Evolutionary conservation across 1,140 invertebrate species (phyloP).

Genomic region (Reticulitermes speratus): DNA sequence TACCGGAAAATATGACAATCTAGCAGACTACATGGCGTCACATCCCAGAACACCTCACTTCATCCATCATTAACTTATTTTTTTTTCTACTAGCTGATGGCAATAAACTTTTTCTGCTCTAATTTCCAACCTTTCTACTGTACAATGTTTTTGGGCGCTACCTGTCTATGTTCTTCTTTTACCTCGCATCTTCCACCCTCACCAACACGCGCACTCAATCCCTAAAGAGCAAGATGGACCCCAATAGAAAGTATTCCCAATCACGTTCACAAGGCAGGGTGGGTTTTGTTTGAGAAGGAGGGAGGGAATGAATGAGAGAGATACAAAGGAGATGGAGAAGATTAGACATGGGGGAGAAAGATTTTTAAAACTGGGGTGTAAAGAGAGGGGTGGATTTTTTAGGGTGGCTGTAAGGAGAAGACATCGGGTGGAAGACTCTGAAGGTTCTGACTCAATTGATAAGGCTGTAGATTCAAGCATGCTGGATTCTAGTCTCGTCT

Average conservation of each 20-base stretch:
- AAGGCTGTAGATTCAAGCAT: background rate
- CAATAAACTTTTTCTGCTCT: too few species aligned
- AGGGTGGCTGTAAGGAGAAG: background rate
- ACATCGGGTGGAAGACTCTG: background rate
- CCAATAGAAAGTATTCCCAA: background rate
- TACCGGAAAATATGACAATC: too few species aligned
- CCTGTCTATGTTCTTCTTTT: too few species aligned
- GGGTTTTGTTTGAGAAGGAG: background rate
- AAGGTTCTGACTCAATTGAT: background rate
- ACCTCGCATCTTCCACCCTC: too few species aligned
- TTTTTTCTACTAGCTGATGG: too few species aligned
- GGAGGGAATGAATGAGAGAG: background rate
- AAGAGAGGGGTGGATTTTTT: slow-evolving; percentile 22
- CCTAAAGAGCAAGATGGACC: background rate
- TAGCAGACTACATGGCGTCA: too few species aligned
- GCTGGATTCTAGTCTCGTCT: too few species aligned
- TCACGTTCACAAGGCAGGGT: background rate
- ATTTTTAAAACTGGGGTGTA: slow-evolving; percentile 3
- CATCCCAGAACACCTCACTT: too few species aligned
- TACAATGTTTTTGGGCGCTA: too few species aligned
- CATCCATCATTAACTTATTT: too few species aligned
- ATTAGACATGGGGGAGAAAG: background rate
- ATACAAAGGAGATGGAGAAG: background rate
- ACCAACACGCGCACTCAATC: background rate
- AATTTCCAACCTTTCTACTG: too few species aligned